phyloP scores from a whole-genome alignment of 2,797 vertebrate species.

The Enteromius trimaculatus region DNA sequence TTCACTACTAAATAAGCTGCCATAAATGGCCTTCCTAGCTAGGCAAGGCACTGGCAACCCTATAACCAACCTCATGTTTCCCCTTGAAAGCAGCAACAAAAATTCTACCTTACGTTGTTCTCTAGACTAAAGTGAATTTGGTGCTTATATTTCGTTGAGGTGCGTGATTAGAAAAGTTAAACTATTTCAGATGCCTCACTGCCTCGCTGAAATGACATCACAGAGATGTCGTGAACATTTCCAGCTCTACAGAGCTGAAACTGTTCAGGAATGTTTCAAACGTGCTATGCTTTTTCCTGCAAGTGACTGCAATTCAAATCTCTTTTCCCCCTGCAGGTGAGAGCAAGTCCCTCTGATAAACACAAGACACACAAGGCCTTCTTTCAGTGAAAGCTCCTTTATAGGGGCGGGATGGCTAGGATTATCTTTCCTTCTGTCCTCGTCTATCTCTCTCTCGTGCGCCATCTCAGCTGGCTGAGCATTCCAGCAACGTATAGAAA shows the following conservation, averaged over 20 bases:
- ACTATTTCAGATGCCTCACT: background rate
- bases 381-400: conserved; percentile 59
- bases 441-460: conserved; percentile 43
- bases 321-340: conserved; percentile 65
- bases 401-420: conserved; percentile 55
- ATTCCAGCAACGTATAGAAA: conserved; percentile 6
- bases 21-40: conserved; percentile 8
- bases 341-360: conserved; percentile 55
- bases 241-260: conserved; percentile 3
- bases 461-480: conserved; percentile 11
- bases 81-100: background rate
- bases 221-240: background rate
- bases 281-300: conserved; percentile 58
- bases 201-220: background rate
- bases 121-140: conserved; percentile 5
- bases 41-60: background rate
- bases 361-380: conserved; percentile 59
- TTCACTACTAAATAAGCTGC: conserved; percentile 23
- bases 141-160: background rate
- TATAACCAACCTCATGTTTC: conserved; percentile 13
- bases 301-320: conserved; percentile 50
- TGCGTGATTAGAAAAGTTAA: background rate
- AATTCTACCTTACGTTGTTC: background rate
- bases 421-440: conserved; percentile 62
- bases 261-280: conserved; percentile 34